A percentile compares a stretch with the other conserved stretches of the same genome.
Conservation (phyloP, 1,140 invertebrate species). For the Brachionus angularis region DNA sequence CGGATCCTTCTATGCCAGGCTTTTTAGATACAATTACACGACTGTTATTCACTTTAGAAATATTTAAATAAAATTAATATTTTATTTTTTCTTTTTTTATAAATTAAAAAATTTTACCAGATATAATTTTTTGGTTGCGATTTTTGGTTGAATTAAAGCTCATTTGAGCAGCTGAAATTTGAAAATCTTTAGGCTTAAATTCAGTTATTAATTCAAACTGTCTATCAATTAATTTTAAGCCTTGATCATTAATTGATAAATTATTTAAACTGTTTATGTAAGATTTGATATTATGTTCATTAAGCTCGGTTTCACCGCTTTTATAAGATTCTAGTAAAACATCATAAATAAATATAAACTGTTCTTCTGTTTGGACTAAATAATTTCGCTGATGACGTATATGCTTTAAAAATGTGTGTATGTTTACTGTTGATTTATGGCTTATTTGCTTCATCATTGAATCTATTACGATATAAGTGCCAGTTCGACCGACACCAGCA, state of each 20-base stretch:
- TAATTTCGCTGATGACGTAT: constrained; percentile 79
- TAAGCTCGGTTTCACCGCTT: constrained; percentile 35
- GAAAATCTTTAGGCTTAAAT: constrained; percentile 30
- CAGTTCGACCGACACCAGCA: constrained; percentile 92
- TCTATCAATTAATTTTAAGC: constrained; percentile 21
- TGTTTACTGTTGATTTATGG: constrained; percentile 96
- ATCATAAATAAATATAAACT: constrained; percentile 99
- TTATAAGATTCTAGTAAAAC: constrained; percentile 21
- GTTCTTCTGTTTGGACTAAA: constrained; percentile 86
- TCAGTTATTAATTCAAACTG: constrained; percentile 36
- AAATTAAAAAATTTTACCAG: background rate
- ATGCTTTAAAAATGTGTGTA: constrained; percentile 96
- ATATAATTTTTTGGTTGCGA: constrained; percentile 34
- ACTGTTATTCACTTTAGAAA: constrained; percentile 21
- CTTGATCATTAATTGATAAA: background rate
- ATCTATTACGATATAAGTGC: constrained; percentile 89
- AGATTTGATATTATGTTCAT: constrained; percentile 3
- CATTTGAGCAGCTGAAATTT: constrained; percentile 24
- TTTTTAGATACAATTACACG: constrained; percentile 21
- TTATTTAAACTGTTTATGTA: constrained; percentile 15
- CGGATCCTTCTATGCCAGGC: background rate
- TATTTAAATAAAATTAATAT: too few relatives aligned
- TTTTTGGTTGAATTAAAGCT: constrained; percentile 26
- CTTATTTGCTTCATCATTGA: constrained; percentile 39
- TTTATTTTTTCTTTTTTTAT: background rate